phyloP scores from a whole-genome alignment of 2,888 invertebrate species.

The Artemia sinica region DNA sequence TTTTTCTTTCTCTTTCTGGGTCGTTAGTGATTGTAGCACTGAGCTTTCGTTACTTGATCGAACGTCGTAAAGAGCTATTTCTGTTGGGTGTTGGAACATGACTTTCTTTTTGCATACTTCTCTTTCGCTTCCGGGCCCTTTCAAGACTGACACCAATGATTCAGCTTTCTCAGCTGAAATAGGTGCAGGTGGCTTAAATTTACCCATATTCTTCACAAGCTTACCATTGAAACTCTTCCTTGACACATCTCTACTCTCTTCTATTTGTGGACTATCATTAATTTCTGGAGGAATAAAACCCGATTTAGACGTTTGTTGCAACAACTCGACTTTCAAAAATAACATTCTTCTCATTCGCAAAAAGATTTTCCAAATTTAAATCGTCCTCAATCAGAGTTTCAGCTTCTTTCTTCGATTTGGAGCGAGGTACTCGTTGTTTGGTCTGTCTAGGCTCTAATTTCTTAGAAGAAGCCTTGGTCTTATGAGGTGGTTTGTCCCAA shows the following conservation, averaged over 20 bases:
- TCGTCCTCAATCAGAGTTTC: not conserved
- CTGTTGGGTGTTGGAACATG: not conserved
- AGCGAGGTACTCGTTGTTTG: too few species aligned
- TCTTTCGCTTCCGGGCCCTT: slow-evolving; percentile 5
- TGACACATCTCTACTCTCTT: not conserved
- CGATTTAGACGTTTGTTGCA: not conserved
- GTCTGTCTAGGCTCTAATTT: too few species aligned
- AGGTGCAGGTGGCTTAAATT: not conserved
- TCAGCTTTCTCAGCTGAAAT: not conserved
- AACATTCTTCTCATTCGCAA: not conserved
- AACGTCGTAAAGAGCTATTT: slow-evolving; percentile 3
- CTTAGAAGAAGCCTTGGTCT: too few species aligned
- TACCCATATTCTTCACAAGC: slow-evolving; percentile 5
- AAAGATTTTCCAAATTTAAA: not conserved
- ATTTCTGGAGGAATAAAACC: slow-evolving; percentile 9
- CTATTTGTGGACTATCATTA: not conserved
- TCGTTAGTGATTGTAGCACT: too few species aligned
- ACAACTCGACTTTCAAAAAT: not conserved
- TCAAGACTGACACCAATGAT: not conserved
- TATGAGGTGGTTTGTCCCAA: too few species aligned
- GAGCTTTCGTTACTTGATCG: slow-evolving; percentile 2
- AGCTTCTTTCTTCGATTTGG: too few species aligned
- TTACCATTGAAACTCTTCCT: slow-evolving; percentile 1
- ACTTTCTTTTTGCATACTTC: slow-evolving; percentile 8
- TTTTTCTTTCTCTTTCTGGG: too few species aligned